Base-by-base conservation (phyloP, 2,888 invertebrate genomes). In the Nowickia ferox region DNA sequence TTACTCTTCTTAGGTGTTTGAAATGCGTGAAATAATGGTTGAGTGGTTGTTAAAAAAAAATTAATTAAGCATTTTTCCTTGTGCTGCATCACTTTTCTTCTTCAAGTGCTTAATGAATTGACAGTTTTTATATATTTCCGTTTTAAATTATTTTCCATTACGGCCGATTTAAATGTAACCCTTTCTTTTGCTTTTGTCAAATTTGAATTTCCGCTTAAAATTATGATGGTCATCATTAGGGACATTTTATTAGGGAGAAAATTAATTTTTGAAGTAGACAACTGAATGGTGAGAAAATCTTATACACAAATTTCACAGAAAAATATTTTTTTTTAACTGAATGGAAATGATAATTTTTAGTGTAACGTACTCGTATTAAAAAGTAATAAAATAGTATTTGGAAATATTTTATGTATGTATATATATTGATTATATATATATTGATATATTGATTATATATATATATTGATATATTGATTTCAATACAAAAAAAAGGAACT, bases 71-170 rank as follows among this genome's bases (percentile, higher is more conserved):
- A 30, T 6, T 51, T 53, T 74, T 30, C 30, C 30, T 17, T 80
- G 51, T 30, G 30, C 48, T 63, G 65, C n/a, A 55, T 48, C 51
- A 65, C 69, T 76, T 55, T 69, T 75, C 10, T 19, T 42, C 40
- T 55, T 82, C 76, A 76, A 76, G 55, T 82, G 69, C 22, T 44
- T 61, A 82, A 82, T 82, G 63, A 82, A 82, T 82, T 82, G 82
- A 71, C 66, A 83, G 65, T 83, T 77, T 77, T 6, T 59, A 22
- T 65, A 9, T 30, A 72, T 48, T 83, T 83, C 83, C 83, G 57
- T 65, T 72, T 76, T 71, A 75, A 30, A 55, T 53, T 61, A 22
- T 75, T 68, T 69, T 42, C 22, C 22, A 17, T 22, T 46, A 63
- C 11, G 17, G 53, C 30, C 53, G 40, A 66, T 19, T 75, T 59